Percentiles rank a stretch among this genome's conserved stretches.
These are phyloP conservation scores for Hippocampus abdominalis DNA, from an alignment of 2,113 vertebrate genomes.

Conservation along the genomic window DNA sequence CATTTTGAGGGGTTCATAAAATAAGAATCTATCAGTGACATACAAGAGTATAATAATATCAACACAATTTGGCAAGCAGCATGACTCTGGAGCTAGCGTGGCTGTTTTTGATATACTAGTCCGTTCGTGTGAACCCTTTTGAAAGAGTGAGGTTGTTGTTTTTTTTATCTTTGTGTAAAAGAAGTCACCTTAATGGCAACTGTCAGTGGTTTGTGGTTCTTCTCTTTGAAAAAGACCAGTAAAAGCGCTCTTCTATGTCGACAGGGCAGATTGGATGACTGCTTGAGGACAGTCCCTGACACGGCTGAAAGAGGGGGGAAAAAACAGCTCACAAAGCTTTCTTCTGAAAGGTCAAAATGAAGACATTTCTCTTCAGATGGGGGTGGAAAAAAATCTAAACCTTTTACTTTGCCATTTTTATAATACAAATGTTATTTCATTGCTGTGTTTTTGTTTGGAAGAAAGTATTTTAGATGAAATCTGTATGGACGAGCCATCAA, in stretches of 20 bases:
- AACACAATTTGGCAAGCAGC: neutral
- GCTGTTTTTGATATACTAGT: neutral
- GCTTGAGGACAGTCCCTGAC: conserved; percentile 52
- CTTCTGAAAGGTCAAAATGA: conserved; percentile 56
- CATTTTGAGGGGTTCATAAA: neutral
- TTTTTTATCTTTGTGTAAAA: conserved; percentile 4
- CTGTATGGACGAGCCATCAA: conserved; percentile 13
- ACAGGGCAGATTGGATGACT: conserved; percentile 42
- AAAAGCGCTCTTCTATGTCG: conserved; percentile 52
- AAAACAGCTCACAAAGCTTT: conserved; percentile 50
- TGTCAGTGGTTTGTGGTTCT: conserved; percentile 42
- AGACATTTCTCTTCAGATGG: conserved; percentile 28
- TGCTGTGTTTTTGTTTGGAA: neutral
- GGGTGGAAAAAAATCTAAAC: neutral
- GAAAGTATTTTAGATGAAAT: conserved; percentile 17
- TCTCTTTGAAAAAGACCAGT: conserved; percentile 38
- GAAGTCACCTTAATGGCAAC: conserved; percentile 47
- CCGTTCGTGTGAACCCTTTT: conserved; percentile 15
- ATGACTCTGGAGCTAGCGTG: neutral
- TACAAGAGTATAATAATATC: neutral
- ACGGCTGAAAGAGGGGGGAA: conserved; percentile 34
- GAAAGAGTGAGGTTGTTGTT: neutral
- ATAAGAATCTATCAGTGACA: neutral
- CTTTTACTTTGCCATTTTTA: neutral
- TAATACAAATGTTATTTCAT: neutral